phyloP scores from a whole-genome alignment of 2,113 vertebrate species.

The Aptenodytes patagonicus region DNA sequence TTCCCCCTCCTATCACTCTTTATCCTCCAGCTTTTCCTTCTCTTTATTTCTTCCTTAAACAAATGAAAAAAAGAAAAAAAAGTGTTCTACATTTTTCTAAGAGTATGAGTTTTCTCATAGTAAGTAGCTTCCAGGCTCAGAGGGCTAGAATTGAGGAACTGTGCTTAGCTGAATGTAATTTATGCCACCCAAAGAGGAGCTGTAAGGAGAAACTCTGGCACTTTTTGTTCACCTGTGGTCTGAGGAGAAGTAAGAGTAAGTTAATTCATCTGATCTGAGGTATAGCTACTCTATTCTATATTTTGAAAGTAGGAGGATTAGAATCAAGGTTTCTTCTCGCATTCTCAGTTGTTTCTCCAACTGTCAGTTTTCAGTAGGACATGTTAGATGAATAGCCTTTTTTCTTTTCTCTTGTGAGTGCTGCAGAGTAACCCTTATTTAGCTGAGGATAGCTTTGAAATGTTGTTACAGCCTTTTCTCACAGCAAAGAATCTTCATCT shows the following conservation, averaged over 20 bases:
- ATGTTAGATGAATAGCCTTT: neutral
- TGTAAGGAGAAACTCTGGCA: neutral
- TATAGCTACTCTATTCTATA: neutral
- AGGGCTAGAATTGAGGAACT: neutral
- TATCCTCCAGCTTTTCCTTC: neutral
- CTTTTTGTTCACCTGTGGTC: neutral
- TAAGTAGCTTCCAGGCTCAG: neutral
- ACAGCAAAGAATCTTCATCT: neutral
- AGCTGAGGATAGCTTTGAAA: neutral
- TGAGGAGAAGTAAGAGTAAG: neutral
- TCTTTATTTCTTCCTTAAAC: neutral
- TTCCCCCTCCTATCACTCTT: accelerated
- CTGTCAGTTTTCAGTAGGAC: accelerated
- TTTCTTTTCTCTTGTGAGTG: neutral
- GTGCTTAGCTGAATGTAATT: neutral
- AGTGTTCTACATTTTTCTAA: neutral
- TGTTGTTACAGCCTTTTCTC: neutral
- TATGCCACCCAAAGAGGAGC: neutral
- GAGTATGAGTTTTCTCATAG: neutral
- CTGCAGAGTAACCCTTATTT: neutral
- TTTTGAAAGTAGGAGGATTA: neutral
- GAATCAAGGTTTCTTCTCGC: neutral
- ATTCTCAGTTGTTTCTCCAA: neutral
- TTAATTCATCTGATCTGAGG: neutral
- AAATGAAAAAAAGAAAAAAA: neutral